Base-by-base conservation (phyloP, 2,797 vertebrate genomes). In the Gallinago solitaria region DNA sequence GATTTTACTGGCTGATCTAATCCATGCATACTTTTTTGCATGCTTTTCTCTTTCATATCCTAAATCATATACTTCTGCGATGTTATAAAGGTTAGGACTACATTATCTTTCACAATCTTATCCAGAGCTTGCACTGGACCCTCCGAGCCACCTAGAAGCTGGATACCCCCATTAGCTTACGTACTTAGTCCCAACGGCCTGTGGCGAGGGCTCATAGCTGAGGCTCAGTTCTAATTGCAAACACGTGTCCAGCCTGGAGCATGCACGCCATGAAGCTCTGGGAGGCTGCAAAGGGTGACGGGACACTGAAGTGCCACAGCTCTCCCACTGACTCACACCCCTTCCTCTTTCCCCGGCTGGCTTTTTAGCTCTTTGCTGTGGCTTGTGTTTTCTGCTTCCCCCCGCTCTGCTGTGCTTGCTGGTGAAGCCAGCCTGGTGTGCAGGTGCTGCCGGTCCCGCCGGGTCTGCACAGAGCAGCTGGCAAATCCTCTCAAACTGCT, bases 221-320 rank as follows among this genome's bases (percentile, higher is more conserved):
- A 30, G 54, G 2, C 48, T 71, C 43, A 3, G 30, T 4, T 79
- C 86, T 81, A 25, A 43, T 4, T 43, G 2, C 15, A 71, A 18
- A 7, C 35, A 11, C 0, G 0, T 3, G 27, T 23, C 74, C 84
- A 75, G 61, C 48, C 61, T 41, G 61, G 69, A 77, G 37, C 20
- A 12, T 0, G 0, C 28, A 5, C 51, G 16, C 20, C 1, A 0
- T 0, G 1, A 54, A 60, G 35, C 6, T 24, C 24, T 32, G 17
- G 13, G 24, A 21, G 41, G 20, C 37, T 69, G 41, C 59, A 39
- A 33, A 28, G 32, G 16, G 12, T 0, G 5, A 2, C 13, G 45
- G 53, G 33, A 50, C 64, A 12, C 48, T 11, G 21, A 6, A 8
- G 8, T 11, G 57, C 13, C 65, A 64, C 64, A 75, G 57, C 41